Base-by-base conservation (phyloP, 2,888 invertebrate species). In the Microplitis deprimator region DNA sequence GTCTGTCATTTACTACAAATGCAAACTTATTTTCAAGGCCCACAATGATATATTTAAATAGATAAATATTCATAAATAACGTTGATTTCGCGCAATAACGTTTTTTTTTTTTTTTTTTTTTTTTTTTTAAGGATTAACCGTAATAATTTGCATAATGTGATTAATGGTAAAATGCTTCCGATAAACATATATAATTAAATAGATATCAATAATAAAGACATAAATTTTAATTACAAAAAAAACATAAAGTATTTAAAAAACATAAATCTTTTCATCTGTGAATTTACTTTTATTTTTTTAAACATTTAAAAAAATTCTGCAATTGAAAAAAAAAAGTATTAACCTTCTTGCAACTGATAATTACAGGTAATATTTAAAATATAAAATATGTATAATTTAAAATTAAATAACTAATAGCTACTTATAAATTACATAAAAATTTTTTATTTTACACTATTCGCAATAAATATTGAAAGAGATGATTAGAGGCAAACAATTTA, bases 401-500 rank as follows among this genome's bases (percentile, higher is more conserved):
- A 50, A 10, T 50, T 50, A 50, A 50, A 50, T 50, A 50, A 50
- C 50, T 50, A 50, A 50, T 50, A 50, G 50, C 50, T 50, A 50
- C 50, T 50, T 50, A 50, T 13, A 50, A 50, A 50, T 50, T 50
- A 65, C 13, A 29, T 29, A 13, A 65, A 65, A 13, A 29, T 29
- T 29, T 13, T 65, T 29, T 65, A 29, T 38, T 65, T 17, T 50
- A 16, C 59, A 20, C 69, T 75, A 38, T 5, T 13, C 10, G 13
- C 8, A 50, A 50, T 5, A 68, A 62, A 71, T 5, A 17, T 68
- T 50, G 38, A 70, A 71, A n/a, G 40, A 73, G 73, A 40, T 77
- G 77, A 76, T 41, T 17, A 65, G 67, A 76, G 79, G 81, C 85
- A 82, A 87, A 88, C 86, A 86, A 88, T 88, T 89, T 88, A 88